phyloP scores from a whole-genome alignment of 2,113 vertebrate species.

The Balaeniceps rex region DNA sequence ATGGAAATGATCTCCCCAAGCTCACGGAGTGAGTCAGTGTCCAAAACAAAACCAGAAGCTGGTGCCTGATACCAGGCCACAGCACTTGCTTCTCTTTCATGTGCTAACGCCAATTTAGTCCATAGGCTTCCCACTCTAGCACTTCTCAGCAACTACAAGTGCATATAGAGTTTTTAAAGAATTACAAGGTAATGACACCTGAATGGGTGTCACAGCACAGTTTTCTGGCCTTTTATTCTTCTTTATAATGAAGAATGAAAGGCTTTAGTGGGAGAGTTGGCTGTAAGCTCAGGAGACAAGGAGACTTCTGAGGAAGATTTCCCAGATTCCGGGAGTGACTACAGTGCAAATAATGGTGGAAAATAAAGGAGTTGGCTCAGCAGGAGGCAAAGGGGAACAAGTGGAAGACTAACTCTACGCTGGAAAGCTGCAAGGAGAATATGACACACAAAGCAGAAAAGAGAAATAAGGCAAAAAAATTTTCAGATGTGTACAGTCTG shows the following conservation, averaged over 20 bases:
- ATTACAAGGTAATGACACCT: not conserved
- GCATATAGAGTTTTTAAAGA: not conserved
- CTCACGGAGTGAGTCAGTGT: not conserved
- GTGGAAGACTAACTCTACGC: constrained; percentile 14
- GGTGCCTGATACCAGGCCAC: not conserved
- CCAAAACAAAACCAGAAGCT: not conserved
- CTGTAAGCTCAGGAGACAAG: not conserved
- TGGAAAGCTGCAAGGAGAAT: not conserved
- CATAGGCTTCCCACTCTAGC: not conserved
- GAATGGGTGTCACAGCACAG: not conserved
- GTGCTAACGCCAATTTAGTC: not conserved
- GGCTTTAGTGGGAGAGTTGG: not conserved
- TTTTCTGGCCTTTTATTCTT: not conserved
- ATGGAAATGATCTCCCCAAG: not conserved
- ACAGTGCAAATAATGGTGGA: not conserved
- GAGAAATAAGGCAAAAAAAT: not conserved
- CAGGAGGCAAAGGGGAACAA: constrained; percentile 20
- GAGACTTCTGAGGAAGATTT: constrained; percentile 6
- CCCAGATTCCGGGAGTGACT: constrained; percentile 6
- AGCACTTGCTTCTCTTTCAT: not conserved
- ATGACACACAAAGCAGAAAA: not conserved
- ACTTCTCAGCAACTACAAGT: not conserved
- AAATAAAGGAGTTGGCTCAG: constrained; percentile 28
- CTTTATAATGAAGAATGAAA: not conserved
- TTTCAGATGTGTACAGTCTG: fast-evolving